Conservation (phyloP, 2,113 vertebrate genomes). For the Psophia crepitans region DNA sequence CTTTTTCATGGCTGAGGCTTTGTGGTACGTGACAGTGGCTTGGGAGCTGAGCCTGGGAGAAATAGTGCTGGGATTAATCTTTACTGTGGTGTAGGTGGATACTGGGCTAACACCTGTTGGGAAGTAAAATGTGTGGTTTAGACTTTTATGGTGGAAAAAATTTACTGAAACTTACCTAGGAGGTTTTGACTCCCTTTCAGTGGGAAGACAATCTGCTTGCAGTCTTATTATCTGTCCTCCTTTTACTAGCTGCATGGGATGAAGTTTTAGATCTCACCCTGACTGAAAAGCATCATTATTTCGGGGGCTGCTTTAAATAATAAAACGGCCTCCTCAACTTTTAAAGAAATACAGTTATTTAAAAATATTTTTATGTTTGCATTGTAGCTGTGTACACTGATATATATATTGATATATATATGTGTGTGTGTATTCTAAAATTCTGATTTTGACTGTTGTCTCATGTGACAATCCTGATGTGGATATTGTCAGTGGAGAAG, state of each 20-base stretch:
- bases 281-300: neutral
- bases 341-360: neutral
- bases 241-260: neutral
- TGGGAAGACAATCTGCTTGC: neutral
- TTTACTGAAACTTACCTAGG: neutral
- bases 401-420: too few species aligned
- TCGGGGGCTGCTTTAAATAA: neutral
- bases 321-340: neutral
- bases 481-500: neutral
- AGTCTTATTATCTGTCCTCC: neutral
- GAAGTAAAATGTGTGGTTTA: neutral
- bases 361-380: neutral
- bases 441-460: neutral
- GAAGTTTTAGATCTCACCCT: neutral
- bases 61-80: neutral
- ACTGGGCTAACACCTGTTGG: neutral
- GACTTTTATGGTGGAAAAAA: neutral
- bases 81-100: neutral
- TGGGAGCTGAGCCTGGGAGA: neutral
- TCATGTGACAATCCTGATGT: neutral
- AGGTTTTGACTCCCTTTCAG: neutral
- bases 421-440: neutral
- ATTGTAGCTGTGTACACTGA: neutral
- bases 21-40: accelerated
- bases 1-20: neutral